Percentiles rank a stretch among this genome's conserved stretches.
These are phyloP conservation scores for Epinephelus lanceolatus DNA, from an alignment of 2,113 vertebrate species.

Conservation along the genomic window DNA sequence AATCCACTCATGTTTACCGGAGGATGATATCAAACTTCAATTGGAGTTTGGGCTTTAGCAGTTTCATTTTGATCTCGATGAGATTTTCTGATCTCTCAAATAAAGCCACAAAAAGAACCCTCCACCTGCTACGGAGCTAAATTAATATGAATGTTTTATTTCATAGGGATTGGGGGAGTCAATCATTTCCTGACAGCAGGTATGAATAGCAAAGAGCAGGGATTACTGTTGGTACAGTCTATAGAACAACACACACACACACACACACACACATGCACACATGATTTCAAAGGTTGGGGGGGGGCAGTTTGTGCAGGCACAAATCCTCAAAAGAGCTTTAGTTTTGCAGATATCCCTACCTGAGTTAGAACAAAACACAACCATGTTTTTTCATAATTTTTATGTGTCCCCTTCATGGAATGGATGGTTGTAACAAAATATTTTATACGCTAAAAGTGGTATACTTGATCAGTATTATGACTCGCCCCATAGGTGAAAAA, in stretches of 20 bases:
- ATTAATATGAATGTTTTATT: conserved; percentile 77
- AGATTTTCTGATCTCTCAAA: conserved; percentile 80
- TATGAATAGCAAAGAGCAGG: conserved; percentile 70
- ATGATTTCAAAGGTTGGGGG: too few species aligned
- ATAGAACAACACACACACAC: conserved; percentile 5
- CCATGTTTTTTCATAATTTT: too few species aligned
- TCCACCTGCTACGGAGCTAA: conserved; percentile 65
- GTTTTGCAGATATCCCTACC: too few species aligned
- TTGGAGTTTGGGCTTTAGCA: conserved; percentile 78
- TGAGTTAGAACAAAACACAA: too few species aligned
- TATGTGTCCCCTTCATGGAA: too few species aligned
- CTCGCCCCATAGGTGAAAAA: too few species aligned
- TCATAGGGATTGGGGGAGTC: conserved; percentile 64
- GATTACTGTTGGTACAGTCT: conserved; percentile 65
- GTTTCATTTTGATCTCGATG: conserved; percentile 81
- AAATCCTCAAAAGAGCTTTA: too few species aligned
- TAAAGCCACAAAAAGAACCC: conserved; percentile 70
- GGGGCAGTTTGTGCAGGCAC: too few species aligned
- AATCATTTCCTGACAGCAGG: conserved; percentile 68
- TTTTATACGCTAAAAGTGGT: too few species aligned
- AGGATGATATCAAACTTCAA: conserved; percentile 84
- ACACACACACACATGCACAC: background rate
- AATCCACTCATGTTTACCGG: conserved; percentile 83
- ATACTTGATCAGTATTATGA: too few species aligned
- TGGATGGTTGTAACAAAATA: too few species aligned